These are phyloP conservation scores for Todus mexicanus DNA, from an alignment of 2,797 vertebrate species.

Conservation along the genomic window DNA sequence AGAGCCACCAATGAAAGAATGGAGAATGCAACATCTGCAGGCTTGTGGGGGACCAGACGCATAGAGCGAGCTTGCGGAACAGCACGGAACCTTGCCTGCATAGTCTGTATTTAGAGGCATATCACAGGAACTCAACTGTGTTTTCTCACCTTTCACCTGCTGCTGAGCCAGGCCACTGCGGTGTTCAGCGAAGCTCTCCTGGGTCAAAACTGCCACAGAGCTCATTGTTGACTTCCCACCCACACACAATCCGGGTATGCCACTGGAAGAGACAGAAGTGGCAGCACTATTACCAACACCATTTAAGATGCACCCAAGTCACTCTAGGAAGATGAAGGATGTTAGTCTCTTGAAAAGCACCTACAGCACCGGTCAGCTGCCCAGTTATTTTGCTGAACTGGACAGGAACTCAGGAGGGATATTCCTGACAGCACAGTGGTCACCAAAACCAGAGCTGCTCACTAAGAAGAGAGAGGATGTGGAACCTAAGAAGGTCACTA, in stretches of 20 bases:
- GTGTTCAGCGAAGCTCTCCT: constrained; percentile 99
- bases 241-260: constrained; percentile 94
- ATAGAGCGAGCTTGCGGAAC: not conserved
- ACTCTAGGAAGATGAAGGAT: not conserved
- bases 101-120: not conserved
- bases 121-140: not conserved
- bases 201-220: constrained; percentile 99
- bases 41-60: not conserved
- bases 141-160: constrained; percentile 82
- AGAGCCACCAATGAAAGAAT: not conserved
- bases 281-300: not conserved
- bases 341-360: not conserved
- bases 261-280: constrained; percentile 73
- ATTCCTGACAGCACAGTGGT: not conserved
- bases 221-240: constrained; percentile 97
- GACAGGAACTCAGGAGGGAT: not conserved
- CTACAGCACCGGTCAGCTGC: not conserved
- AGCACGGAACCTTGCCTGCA: not conserved
- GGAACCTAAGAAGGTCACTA: not conserved
- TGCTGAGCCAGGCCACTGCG: constrained; percentile 94
- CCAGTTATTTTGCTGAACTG: not conserved
- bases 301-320: not conserved
- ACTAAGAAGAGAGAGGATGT: not conserved
- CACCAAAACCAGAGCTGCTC: not conserved
- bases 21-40: not conserved